These are phyloP conservation scores for Menura novaehollandiae DNA, from an alignment of 2,113 vertebrate species.

Conservation along the genomic window DNA sequence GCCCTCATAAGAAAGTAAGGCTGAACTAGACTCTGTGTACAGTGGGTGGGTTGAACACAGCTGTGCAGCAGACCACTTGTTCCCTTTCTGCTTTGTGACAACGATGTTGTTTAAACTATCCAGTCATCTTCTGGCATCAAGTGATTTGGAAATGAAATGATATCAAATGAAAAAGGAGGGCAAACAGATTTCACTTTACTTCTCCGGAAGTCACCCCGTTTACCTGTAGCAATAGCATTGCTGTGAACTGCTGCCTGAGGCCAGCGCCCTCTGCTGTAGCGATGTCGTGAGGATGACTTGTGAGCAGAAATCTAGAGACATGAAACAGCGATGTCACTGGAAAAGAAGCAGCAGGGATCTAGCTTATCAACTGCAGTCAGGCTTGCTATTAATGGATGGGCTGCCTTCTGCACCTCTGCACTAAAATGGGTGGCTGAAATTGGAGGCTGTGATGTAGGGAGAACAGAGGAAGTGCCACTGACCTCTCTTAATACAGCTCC, in stretches of 20 bases:
- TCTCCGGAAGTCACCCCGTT: background rate
- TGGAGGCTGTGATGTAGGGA: accelerated
- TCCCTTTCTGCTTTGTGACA: conserved; percentile 20
- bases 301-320: background rate
- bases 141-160: conserved; percentile 35
- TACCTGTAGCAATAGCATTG: background rate
- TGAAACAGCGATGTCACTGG: conserved; percentile 5
- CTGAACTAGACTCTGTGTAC: background rate
- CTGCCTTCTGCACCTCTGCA: background rate
- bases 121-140: conserved; percentile 38
- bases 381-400: background rate
- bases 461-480: background rate
- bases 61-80: conserved; percentile 38
- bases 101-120: background rate
- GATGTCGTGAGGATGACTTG: background rate
- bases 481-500: background rate
- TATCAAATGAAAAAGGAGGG: background rate
- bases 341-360: conserved; percentile 11
- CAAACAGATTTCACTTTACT: background rate
- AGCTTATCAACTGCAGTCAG: background rate
- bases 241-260: background rate
- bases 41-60: conserved; percentile 53
- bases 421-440: background rate
- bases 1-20: conserved; percentile 29
- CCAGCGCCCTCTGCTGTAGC: background rate